A percentile compares a stretch with the other conserved stretches of the same genome.
These are phyloP conservation scores for Rousettus madagascariensis DNA, from an alignment of 2,797 vertebrate genomes.

Conservation along the genomic window DNA sequence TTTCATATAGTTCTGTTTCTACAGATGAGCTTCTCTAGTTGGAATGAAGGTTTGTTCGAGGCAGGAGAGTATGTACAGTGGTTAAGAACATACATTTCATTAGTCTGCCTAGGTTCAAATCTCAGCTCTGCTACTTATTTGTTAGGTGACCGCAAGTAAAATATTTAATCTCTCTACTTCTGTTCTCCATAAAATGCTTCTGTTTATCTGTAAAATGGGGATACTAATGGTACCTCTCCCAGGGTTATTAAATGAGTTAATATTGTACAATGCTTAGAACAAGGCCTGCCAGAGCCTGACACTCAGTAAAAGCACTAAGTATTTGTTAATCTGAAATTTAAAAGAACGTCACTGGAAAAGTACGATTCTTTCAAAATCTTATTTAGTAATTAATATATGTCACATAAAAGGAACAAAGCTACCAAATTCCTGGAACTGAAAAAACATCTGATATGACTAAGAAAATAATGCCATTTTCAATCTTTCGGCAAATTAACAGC, in stretches of 20 bases:
- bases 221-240: neutral
- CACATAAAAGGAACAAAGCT: slow-evolving; percentile 14
- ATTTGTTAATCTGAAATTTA: neutral
- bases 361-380: neutral
- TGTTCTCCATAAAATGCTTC: neutral
- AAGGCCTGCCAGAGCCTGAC: neutral
- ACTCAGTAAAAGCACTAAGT: neutral
- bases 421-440: slow-evolving; percentile 11
- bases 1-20: slow-evolving; percentile 4
- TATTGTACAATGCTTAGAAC: slow-evolving; percentile 4
- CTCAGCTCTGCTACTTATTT: neutral
- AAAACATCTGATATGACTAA: neutral
- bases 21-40: neutral
- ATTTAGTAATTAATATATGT: neutral
- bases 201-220: neutral
- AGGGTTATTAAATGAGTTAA: neutral
- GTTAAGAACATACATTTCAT: neutral
- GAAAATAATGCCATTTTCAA: neutral
- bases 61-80: neutral
- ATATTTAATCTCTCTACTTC: neutral
- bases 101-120: neutral
- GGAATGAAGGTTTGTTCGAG: neutral
- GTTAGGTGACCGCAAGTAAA: neutral
- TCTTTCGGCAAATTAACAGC: slow-evolving; percentile 23
- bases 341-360: neutral